Evolutionary conservation across 1,140 invertebrate genomes (phyloP).

Genomic region (Hermetia illucens): DNA sequence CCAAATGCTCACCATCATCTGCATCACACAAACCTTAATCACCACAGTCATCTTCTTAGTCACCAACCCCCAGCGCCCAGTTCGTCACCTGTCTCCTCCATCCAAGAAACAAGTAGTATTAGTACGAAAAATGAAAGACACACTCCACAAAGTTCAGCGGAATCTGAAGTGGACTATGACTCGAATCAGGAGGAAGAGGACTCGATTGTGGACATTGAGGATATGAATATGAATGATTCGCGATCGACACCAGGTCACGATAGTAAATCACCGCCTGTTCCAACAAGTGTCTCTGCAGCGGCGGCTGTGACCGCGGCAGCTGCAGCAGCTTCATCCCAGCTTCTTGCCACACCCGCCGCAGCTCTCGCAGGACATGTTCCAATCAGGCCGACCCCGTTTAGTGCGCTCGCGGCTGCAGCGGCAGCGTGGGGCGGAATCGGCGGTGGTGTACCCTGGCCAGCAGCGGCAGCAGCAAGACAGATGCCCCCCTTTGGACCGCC

Average conservation of each 20-base stretch:
- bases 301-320: slow-evolving; percentile 14
- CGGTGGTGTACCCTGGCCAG: slow-evolving; percentile 43
- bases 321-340: slow-evolving; percentile 23
- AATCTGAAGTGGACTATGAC: slow-evolving; percentile 46
- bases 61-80: slow-evolving; percentile 2
- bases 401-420: slow-evolving; percentile 46
- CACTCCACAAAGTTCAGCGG: slow-evolving; percentile 25
- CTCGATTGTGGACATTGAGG: slow-evolving; percentile 52
- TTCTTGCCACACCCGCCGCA: slow-evolving; percentile 25
- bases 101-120: slow-evolving; percentile 4
- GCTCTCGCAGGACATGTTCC: slow-evolving; percentile 35
- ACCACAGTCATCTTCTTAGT: not conserved
- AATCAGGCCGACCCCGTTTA: slow-evolving; percentile 50
- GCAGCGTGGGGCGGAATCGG: slow-evolving; percentile 45
- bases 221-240: slow-evolving; percentile 38
- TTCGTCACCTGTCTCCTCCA: slow-evolving; percentile 2
- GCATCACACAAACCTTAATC: slow-evolving; percentile 13
- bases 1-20: slow-evolving; percentile 7
- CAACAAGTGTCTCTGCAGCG: too few species aligned
- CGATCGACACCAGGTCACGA: slow-evolving; percentile 27
- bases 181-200: slow-evolving; percentile 41
- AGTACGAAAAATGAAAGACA: slow-evolving; percentile 22
- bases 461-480: slow-evolving; percentile 38
- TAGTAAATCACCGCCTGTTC: slow-evolving; percentile 19
- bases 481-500: slow-evolving; percentile 28